phyloP scores from a whole-genome alignment of 2,888 invertebrate genomes.

The Morpho helenor region DNA sequence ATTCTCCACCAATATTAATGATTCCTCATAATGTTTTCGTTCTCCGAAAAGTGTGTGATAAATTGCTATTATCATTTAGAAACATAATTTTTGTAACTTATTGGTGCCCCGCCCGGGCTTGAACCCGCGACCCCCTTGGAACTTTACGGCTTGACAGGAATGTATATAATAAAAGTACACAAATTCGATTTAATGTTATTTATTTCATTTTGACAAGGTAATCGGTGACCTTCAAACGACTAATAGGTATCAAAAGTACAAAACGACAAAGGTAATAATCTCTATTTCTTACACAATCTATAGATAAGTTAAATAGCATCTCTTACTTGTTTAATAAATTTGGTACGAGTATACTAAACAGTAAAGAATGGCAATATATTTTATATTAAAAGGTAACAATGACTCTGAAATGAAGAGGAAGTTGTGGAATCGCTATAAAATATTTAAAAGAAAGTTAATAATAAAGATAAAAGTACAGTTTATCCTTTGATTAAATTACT shows the following conservation, averaged over 20 bases:
- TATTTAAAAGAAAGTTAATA: neutral
- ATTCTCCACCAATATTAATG: too few species aligned
- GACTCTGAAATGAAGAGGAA: conserved; percentile 29
- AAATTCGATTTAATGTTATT: conserved; percentile 59
- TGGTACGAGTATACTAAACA: conserved; percentile 54
- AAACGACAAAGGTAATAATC: conserved; percentile 67
- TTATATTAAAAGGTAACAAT: conserved; percentile 47
- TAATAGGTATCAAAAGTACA: conserved; percentile 75
- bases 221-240: conserved; percentile 75
- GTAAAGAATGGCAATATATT: conserved; percentile 34
- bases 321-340: conserved; percentile 52
- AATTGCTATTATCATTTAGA: too few species aligned
- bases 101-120: too few species aligned
- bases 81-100: too few species aligned
- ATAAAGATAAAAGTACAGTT: neutral
- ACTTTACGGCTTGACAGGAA: neutral
- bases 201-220: conserved; percentile 76
- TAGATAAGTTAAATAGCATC: conserved; percentile 67
- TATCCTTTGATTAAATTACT: too few species aligned
- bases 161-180: conserved; percentile 26
- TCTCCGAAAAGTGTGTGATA: too few species aligned
- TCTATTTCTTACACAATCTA: conserved; percentile 62
- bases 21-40: too few species aligned
- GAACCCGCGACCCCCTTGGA: too few species aligned
- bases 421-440: neutral